Base-by-base conservation (phyloP, 2,888 invertebrate genomes). In the Drosophila lutescens region DNA sequence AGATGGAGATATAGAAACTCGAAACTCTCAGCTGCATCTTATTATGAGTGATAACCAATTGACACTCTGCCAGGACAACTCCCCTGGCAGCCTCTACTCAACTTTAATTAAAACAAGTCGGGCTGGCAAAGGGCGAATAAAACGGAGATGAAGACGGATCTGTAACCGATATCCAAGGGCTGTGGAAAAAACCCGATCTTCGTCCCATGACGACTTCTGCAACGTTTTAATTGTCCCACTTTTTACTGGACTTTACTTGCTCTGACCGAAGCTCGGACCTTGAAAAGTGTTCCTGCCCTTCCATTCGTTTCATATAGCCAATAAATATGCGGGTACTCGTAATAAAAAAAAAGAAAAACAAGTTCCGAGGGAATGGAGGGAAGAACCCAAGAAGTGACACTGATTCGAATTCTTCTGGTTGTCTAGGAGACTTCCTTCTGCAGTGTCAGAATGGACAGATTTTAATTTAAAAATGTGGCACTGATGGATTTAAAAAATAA, bases 41-140 rank as follows among this genome's bases (percentile, higher is more conserved):
- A 68, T 77, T 80, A 74, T 71, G 74, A 83, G 74, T 83, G 74
- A 79, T 79, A 80, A 62, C 78, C 56, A 77, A 74, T 80, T 80
- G 84, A 77, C 78, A 83, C 63, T 57, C 38, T 60, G 36, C 34
- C 60, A 54, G 49, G 63, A 54, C 46, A 13, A 26, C 26, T 34
- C 17, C 32, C 13, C 32, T 6, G n/a, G 2, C 54, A 17, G n/a
- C 10, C 36, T 9, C 55, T 46, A 20, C 74, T 58, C 46, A 10
- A 51, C 34, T 67, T 73, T 75, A 74, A 75, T 74, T 74, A 75
- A 61, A 58, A 40, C 66, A 20, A 66, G 46, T 59, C 59, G 36
- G 17, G 12, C 4, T 4, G 43, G n/a, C 17, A 26, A 41, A 10
- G 26, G 26, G n/a, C 32, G 12, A 47, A 34, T 23, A 50, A 68